Conservation (phyloP, 2,113 vertebrate species). For the Crypturellus undulatus region DNA sequence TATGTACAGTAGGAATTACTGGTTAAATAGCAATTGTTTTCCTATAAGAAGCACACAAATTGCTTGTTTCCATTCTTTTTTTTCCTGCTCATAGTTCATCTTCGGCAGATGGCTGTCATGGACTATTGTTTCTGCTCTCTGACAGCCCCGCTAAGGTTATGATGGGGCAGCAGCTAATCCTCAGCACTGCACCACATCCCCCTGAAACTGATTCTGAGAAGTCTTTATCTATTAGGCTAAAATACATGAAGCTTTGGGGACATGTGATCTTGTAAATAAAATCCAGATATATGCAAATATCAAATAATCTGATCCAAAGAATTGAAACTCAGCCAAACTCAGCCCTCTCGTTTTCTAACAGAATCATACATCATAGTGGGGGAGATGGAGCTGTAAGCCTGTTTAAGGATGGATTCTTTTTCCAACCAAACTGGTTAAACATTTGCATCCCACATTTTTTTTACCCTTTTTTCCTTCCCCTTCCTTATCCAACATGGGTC, state of each 20-base stretch:
- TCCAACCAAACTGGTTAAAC: background rate
- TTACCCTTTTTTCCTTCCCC: background rate
- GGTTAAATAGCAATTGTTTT: conserved; percentile 14
- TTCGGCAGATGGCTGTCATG: background rate
- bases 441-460: background rate
- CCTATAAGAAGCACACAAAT: background rate
- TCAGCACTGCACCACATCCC: background rate
- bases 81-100: background rate
- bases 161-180: background rate
- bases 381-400: background rate
- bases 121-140: background rate
- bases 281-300: conserved; percentile 27
- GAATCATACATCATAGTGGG: background rate
- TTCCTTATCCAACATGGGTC: conserved; percentile 29
- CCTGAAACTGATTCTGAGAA: background rate
- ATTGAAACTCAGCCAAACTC: conserved; percentile 1
- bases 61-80: background rate
- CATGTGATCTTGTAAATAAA: conserved; percentile 23
- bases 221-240: background rate
- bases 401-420: background rate
- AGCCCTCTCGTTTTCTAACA: conserved; percentile 28
- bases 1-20: background rate
- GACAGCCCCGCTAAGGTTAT: background rate
- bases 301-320: conserved; percentile 36
- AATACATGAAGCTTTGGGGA: conserved; percentile 13